These are phyloP conservation scores for Florisuga fusca DNA, from an alignment of 2,797 vertebrate genomes.

Conservation along the genomic window DNA sequence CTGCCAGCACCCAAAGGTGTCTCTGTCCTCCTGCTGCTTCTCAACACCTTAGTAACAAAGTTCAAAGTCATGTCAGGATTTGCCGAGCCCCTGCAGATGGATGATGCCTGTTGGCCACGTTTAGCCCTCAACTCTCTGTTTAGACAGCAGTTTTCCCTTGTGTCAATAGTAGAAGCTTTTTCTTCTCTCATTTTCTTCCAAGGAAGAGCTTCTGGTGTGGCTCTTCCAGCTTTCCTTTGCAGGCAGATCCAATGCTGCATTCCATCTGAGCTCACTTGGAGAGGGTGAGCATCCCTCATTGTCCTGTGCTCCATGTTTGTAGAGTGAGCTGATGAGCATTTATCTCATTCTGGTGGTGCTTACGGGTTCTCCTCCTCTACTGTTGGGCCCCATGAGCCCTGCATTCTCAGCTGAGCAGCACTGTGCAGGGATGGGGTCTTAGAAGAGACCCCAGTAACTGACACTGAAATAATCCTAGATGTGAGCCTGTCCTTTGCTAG, in stretches of 20 bases:
- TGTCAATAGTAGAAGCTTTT: background rate
- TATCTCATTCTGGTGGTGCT: background rate
- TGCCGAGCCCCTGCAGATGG: background rate
- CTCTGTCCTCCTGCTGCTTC: background rate
- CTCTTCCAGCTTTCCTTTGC: background rate
- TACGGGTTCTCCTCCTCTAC: background rate
- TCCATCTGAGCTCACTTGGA: rapidly evolving
- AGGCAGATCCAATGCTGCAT: background rate
- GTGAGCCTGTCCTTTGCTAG: background rate
- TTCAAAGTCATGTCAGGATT: background rate
- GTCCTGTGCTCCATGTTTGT: rapidly evolving
- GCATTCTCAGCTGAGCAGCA: background rate
- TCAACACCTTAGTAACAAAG: rapidly evolving
- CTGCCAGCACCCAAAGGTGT: rapidly evolving
- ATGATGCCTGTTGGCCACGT: background rate
- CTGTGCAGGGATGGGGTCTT: background rate
- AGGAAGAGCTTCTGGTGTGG: background rate
- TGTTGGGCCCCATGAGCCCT: rapidly evolving
- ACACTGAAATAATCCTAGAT: background rate
- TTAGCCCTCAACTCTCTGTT: background rate
- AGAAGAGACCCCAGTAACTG: background rate
- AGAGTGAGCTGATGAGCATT: background rate
- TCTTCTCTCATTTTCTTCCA: background rate
- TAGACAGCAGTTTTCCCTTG: background rate
- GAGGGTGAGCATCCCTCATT: background rate